Base-by-base conservation (phyloP, 2,888 invertebrate species). In the Escarpia spicata region DNA sequence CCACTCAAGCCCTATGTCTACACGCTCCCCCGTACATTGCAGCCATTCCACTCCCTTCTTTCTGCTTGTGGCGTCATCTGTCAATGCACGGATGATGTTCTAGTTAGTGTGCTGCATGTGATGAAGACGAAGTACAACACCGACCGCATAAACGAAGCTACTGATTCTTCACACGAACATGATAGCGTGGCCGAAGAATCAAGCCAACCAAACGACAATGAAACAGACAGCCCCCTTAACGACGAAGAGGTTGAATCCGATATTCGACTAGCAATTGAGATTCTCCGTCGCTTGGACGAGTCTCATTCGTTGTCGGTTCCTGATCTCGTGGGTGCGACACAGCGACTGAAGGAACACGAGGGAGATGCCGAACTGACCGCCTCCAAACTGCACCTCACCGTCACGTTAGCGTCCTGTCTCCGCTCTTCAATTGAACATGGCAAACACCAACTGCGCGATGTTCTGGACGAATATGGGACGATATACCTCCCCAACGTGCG, bases 401-500 rank as follows among this genome's bases (percentile, higher is more conserved):
- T 94, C n/a, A 43, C 60, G 9, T 43, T 94, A 43, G 92, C 93
- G 44, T 90, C 91, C 52, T 43, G 92, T 90, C 92, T 94, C 26
- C n/a, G 75, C 26, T 75, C 75, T 2, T 15, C 75, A 19, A 75
- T n/a, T n/a, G n/a, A 75, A 26, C 75, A 75, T 6, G n/a, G 6
- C n/a, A 75, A 75, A 75, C 75, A 26, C 3, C 75, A 93, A 6
- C 92, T 93, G 31, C 45, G 52, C 15, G 93, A 93, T 9, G 92
- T 94, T 58, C 92, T 92, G 43, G 89, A 93, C 0, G 43, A 93
- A 26, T 52, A 93, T 89, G 94, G 94, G 6, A 6, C 92, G 15
- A 92, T 95, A 31, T 94, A 93, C 90, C 92, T 95, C 44, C 95
- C 95, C 9, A 95, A 95, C 92, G 92, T 92, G 4, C 91, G 93